Evolutionary conservation across 2,797 vertebrate genomes (phyloP).

Genomic region (Silurus lanzhouensis): DNA sequence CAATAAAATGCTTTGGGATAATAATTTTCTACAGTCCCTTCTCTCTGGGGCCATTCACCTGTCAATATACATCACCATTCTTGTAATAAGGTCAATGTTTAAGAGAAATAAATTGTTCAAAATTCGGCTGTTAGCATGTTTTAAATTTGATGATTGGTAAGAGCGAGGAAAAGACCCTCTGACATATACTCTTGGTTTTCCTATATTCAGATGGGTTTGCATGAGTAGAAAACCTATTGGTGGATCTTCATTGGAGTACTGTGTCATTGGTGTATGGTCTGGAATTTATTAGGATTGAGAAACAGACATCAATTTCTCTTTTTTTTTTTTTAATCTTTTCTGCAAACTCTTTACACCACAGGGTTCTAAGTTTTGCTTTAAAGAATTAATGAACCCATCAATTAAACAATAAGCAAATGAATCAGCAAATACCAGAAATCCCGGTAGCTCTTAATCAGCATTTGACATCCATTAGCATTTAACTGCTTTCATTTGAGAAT

Average conservation of each 20-base stretch:
- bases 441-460: neutral
- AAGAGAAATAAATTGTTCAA: neutral
- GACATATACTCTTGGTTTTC: neutral
- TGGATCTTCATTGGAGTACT: neutral
- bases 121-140: neutral
- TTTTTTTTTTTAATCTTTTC: neutral
- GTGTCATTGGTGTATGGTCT: neutral
- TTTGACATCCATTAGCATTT: neutral
- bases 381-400: neutral
- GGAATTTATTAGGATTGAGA: neutral
- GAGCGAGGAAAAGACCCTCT: neutral
- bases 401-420: neutral
- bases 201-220: no score
- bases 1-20: neutral
- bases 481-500: slow-evolving; percentile 15
- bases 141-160: neutral
- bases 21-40: neutral
- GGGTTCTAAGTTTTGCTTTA: neutral
- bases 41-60: neutral
- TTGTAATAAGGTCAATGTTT: neutral
- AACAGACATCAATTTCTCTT: neutral
- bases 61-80: neutral
- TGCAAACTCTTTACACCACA: neutral
- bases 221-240: neutral
- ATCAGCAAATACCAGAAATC: neutral